These are phyloP conservation scores for Drosophila bocki DNA, from an alignment of 1,140 invertebrate species.

Conservation along the genomic window DNA sequence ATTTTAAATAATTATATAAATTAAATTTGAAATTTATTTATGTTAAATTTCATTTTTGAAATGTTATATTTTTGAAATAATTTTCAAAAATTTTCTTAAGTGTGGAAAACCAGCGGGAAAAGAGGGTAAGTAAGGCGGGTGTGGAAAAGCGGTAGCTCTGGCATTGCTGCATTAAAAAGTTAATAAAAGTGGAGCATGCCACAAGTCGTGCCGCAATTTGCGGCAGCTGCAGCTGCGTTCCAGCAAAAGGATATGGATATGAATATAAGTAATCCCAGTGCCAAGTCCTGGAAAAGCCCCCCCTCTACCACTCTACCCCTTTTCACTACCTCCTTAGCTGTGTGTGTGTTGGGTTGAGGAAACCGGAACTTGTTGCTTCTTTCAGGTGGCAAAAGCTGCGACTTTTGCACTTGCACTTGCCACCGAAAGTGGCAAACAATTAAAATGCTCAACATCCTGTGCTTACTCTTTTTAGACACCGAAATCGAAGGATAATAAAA, in stretches of 20 bases:
- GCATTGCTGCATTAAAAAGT: constrained; percentile 78
- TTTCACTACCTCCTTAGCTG: not conserved
- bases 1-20: not conserved
- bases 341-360: not conserved
- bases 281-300: constrained; percentile 18
- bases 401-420: constrained; percentile 62
- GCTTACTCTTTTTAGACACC: not conserved
- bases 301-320: not conserved
- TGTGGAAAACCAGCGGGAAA: not conserved
- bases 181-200: constrained; percentile 83
- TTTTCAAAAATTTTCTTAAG: no score
- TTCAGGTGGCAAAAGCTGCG: constrained; percentile 66
- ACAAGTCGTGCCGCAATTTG: constrained; percentile 82
- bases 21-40: not conserved
- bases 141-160: constrained; percentile 3
- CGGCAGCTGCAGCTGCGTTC: constrained; percentile 70
- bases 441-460: constrained; percentile 57
- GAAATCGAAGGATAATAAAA: constrained; percentile 17
- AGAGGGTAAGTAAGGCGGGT: no score
- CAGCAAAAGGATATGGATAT: constrained; percentile 70
- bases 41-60: no score
- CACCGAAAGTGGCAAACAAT: constrained; percentile 67
- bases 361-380: constrained; percentile 62
- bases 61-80: no score
- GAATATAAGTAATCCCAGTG: constrained; percentile 68